Evolutionary conservation across 2,888 invertebrate genomes (phyloP), one percentile per base, ranked within the genome.

Genomic region (Ditula angustiorana): DNA sequence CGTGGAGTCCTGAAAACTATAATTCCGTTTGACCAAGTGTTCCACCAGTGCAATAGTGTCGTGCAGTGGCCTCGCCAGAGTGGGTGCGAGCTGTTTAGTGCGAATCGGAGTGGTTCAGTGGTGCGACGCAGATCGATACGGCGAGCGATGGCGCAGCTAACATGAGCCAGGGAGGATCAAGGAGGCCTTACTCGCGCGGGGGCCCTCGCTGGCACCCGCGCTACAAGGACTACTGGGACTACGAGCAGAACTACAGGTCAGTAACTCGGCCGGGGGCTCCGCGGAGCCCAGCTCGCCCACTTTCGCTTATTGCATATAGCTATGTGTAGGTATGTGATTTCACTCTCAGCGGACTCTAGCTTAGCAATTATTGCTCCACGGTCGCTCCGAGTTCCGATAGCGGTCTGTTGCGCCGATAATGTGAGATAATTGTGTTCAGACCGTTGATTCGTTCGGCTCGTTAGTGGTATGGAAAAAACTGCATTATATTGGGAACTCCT

Each of bases 201-300:
- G 91, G 91, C 72, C 91, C 87, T 60, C 86, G 92, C 50, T 92
- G 92, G 90, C 91, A 92, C 80, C 90, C 91, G 75, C 90, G 92
- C 61, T 92, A 92, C 85, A 92, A 92, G 82, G 92, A 92, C 67
- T 92, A 90, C 79, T 92, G 92, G 92, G 92, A 92, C 71, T 92
- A 90, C 83, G 92, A 92, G 64, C 92, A 92, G 66, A 92, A 90
- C 73, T 92, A 91, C 79, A 92, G 92, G 92, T 85, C 67, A 60
- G 72, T 69, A 13, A 5, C 26, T 21, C 7, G 16, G 5, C 13
- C 19, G 21, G 5, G 0, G 16, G 21, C 46, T 16, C 8, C 16
- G 21, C 10, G 23, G 23, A 21, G 13, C 35, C 21, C 19, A 8
- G 52, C 49, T 41, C 24, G 24, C 28, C 37, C 50, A 65, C 66